Base-by-base conservation (phyloP, 2,113 vertebrate genomes). In the Oceanodroma tethys region DNA sequence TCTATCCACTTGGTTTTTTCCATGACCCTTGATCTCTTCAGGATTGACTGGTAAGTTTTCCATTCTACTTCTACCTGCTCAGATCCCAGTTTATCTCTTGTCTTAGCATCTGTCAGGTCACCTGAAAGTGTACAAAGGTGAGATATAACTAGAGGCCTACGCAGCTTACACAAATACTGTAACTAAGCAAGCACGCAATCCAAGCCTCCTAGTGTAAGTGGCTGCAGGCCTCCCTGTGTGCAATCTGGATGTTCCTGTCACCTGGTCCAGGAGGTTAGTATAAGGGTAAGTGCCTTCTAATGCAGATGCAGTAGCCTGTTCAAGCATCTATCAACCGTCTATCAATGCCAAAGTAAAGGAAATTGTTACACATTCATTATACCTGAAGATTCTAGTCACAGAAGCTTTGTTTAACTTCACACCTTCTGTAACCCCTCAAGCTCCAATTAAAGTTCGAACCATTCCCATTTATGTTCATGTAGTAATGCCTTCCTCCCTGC, bases 1-100 rank as follows among this genome's bases (percentile, higher is more conserved):
- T 99, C 99, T 66, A 99, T 99, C 99, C 99, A 99, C 93, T 98
- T 99, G 7, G 99, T 99, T 97, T 98, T 99, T 96, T 99, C 98
- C 98, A 99, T 98, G 92, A 99, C 99, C 10, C 96, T 98, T 7
- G 99, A 99, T 97, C 98, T 98, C 97, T 99, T 99, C 91, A 99
- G 97, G 95, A 99, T 95, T 94, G 98, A 98, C 80, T 99, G 98
- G 90, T 99, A 99, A 90, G 98, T 99, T 97, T 99, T 99, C 99
- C 99, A 99, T 95, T 99, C 99, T 86, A 98, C 98, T 90, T 99
- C 99, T 19, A 99, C 91, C 92, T 99, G 99, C 75, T 98, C 98
- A 82, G 99, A 99, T 50, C 99, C 99, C 93, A 99, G 91, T 92
- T 98, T 99, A 95, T 98, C 99, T 96, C 99, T 98, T 12, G 99